Evolutionary conservation across 1,140 invertebrate species (phyloP).

Genomic region (Parapsyche elsis): DNA sequence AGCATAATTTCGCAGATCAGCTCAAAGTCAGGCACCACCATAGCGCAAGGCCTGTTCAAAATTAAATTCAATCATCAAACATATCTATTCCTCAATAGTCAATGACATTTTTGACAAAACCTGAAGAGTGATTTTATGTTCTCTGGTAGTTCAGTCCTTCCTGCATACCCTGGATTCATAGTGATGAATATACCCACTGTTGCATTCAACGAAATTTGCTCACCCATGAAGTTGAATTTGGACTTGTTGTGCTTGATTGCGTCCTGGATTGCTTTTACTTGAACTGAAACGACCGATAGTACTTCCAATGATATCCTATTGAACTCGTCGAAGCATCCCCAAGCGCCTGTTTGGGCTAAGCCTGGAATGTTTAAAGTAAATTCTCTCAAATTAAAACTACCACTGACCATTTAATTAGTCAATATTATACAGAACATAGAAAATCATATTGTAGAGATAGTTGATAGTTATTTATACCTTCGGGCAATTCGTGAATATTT

Average conservation of each 20-base stretch:
- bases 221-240: constrained; percentile 86
- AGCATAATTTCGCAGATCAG: constrained; percentile 95
- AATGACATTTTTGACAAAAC: constrained; percentile 58
- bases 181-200: constrained; percentile 94
- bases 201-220: constrained; percentile 78
- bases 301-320: constrained; percentile 95
- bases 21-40: constrained; percentile 95
- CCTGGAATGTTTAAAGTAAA: constrained; percentile 63
- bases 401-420: no score
- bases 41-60: constrained; percentile 84
- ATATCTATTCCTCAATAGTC: neutral
- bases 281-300: constrained; percentile 91
- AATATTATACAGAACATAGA: no score
- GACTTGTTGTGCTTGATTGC: constrained; percentile 84
- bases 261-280: constrained; percentile 84
- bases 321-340: constrained; percentile 97
- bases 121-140: constrained; percentile 79
- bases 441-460: no score
- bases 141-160: constrained; percentile 86
- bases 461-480: no score
- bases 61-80: constrained; percentile 19
- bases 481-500: no score
- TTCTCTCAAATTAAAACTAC: no score
- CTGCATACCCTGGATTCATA: constrained; percentile 94
- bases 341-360: constrained; percentile 91